Conservation (phyloP, 2,797 vertebrate species). For the Coilia nasus region DNA sequence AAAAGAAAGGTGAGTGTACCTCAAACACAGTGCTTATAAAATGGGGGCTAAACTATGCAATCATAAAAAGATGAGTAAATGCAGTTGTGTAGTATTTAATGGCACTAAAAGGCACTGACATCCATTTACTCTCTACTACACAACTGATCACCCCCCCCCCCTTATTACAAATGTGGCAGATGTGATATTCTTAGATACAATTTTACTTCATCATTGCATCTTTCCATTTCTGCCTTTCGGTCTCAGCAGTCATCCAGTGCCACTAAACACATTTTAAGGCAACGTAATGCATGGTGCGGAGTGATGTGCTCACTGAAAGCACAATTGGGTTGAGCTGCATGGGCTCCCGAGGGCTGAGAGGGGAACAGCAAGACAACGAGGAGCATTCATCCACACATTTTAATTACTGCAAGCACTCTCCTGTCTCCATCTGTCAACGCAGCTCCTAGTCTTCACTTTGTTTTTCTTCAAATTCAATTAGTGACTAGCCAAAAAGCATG, state of each 20-base stretch:
- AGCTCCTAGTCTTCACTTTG: constrained; percentile 52
- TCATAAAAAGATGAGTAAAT: too few relatives aligned
- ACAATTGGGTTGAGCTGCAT: not conserved
- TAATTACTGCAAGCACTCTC: constrained; percentile 48
- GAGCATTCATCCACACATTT: constrained; percentile 50
- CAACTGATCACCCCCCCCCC: too few relatives aligned
- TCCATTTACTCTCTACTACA: too few relatives aligned
- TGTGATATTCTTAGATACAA: too few relatives aligned
- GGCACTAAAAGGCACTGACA: too few relatives aligned
- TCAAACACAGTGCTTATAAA: too few relatives aligned
- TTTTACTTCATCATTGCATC: not conserved
- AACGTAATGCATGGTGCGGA: not conserved
- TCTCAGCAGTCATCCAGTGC: not conserved
- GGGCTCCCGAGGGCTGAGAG: not conserved
- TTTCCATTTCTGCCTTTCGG: constrained; percentile 32
- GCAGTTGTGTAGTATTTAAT: too few relatives aligned
- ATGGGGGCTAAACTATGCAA: too few relatives aligned
- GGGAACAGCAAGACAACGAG: constrained; percentile 47
- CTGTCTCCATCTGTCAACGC: constrained; percentile 45
- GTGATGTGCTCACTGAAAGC: not conserved
- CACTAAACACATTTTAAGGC: not conserved
- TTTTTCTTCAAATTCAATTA: constrained; percentile 57
- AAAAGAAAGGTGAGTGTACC: too few relatives aligned
- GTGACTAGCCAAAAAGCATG: constrained; percentile 16
- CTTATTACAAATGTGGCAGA: too few relatives aligned